Conservation (phyloP, 2,888 invertebrate genomes). For the Monopis laevigella region DNA sequence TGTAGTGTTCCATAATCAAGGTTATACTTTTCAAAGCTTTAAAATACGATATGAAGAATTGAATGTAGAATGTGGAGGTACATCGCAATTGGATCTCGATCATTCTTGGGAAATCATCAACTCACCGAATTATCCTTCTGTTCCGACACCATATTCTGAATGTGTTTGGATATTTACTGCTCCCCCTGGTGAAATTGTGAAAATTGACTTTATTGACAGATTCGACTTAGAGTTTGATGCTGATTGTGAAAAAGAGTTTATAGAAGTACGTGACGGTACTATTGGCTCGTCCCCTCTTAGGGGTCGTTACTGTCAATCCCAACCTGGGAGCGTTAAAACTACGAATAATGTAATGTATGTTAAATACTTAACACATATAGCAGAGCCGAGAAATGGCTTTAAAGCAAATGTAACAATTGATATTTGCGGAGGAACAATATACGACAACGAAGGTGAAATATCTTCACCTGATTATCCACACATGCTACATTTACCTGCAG, state of each 20-base stretch:
- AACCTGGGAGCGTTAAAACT: conserved; percentile 70
- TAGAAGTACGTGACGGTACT: conserved; percentile 87
- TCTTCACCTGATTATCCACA: conserved; percentile 75
- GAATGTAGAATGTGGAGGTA: conserved; percentile 74
- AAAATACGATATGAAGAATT: conserved; percentile 68
- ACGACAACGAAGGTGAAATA: conserved; percentile 68
- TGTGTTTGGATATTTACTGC: conserved; percentile 84
- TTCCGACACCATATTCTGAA: conserved; percentile 81
- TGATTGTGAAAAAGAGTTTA: conserved; percentile 63
- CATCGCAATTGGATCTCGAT: conserved; percentile 59
- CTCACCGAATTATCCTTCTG: conserved; percentile 84
- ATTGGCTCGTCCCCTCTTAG: conserved; percentile 73
- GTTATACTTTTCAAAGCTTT: conserved; percentile 37
- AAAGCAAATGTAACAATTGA: conserved; percentile 74
- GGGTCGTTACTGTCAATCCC: conserved; percentile 70
- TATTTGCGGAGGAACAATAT: conserved; percentile 70
- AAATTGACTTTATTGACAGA: conserved; percentile 77
- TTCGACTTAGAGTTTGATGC: conserved; percentile 70
- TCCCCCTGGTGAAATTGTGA: conserved; percentile 76
- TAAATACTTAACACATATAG: conserved; percentile 74
- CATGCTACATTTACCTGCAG: conserved; percentile 52
- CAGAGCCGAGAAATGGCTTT: conserved; percentile 81
- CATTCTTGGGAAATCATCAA: conserved; percentile 65
- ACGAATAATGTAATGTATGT: conserved; percentile 75
- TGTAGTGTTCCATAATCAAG: conserved; percentile 27